phyloP scores from a whole-genome alignment of 2,113 vertebrate species.

The Pseudonaja textilis region DNA sequence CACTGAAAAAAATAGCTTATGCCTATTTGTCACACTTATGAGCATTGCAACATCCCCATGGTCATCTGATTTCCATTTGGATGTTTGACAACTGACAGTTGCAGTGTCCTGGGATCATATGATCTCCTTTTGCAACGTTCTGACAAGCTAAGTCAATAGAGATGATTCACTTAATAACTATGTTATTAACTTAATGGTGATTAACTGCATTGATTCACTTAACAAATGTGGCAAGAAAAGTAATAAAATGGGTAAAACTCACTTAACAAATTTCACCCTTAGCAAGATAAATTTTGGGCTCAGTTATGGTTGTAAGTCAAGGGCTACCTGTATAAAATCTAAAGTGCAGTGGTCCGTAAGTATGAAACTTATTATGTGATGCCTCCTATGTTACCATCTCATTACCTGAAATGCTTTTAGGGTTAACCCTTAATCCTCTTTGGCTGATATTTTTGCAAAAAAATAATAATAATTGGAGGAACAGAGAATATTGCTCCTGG shows the following conservation, averaged over 20 bases:
- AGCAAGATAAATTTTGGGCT: background rate
- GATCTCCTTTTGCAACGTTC: background rate
- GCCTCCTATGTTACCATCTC: background rate
- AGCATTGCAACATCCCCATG: no score
- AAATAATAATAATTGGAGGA: background rate
- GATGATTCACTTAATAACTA: background rate
- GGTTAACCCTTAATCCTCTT: background rate
- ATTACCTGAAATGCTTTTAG: background rate
- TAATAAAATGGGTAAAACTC: background rate
- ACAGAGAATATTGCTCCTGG: background rate
- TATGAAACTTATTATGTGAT: background rate
- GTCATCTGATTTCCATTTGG: background rate
- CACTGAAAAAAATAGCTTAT: no score
- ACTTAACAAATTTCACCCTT: background rate
- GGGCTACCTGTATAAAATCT: background rate
- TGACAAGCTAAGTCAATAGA: background rate
- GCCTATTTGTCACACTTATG: no score
- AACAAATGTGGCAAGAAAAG: background rate
- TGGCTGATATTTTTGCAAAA: background rate
- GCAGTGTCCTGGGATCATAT: background rate
- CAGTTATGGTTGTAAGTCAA: accelerated
- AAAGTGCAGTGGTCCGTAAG: background rate
- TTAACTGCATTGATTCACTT: background rate
- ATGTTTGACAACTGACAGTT: background rate
- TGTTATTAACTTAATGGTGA: background rate